Evolutionary conservation across 2,888 invertebrate species (phyloP).

Genomic region (Actias luna): DNA sequence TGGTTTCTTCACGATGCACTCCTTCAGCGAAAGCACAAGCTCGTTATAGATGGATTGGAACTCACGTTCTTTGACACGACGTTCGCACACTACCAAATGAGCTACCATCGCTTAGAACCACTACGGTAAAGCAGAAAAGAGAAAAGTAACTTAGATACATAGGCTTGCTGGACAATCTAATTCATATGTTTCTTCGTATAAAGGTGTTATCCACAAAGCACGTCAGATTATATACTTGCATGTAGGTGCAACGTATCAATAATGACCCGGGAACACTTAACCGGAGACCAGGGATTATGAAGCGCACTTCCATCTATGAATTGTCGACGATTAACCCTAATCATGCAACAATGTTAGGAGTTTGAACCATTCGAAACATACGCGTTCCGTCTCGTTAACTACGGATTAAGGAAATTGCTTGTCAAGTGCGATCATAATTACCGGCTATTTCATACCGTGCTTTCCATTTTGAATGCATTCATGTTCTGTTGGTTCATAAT

Average conservation of each 20-base stretch:
- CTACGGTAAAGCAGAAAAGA: too few species aligned
- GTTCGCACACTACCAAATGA: too few species aligned
- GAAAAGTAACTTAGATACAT: too few species aligned
- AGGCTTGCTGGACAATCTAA: not conserved
- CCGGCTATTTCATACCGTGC: not conserved
- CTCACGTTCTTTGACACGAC: too few species aligned
- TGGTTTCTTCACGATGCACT: too few species aligned
- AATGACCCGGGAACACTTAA: not conserved
- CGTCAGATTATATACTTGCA: not conserved
- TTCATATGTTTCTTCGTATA: not conserved
- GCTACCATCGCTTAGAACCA: too few species aligned
- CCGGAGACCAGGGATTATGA: not conserved
- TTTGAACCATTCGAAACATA: not conserved
- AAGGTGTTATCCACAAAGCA: not conserved
- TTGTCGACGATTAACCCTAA: not conserved
- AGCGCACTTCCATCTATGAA: not conserved
- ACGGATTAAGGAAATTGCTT: slow-evolving; percentile 9
- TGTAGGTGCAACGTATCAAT: not conserved
- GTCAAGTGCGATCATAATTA: not conserved
- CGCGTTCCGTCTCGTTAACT: not conserved
- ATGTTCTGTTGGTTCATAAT: not conserved
- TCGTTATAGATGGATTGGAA: too few species aligned
- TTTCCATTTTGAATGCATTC: not conserved
- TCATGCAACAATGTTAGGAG: slow-evolving; percentile 5
- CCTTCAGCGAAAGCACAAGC: too few species aligned